Conservation (phyloP, 2,797 vertebrate genomes). For the Sebastes ruberrimus region DNA sequence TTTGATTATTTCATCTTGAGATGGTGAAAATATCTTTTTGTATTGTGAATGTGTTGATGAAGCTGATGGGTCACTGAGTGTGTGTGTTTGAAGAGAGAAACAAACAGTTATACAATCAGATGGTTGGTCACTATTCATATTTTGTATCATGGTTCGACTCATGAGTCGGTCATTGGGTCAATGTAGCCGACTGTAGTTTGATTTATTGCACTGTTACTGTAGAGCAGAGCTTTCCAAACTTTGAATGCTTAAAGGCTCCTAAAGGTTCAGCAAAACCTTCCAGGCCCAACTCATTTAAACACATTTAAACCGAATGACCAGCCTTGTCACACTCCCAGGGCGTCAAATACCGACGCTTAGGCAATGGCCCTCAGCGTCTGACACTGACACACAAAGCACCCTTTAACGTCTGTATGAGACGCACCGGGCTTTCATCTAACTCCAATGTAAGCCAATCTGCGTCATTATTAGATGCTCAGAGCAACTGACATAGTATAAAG, state of each 20-base stretch:
- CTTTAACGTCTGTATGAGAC: too few species aligned
- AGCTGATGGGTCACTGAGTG: background rate
- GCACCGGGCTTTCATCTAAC: fast-evolving
- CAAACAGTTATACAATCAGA: background rate
- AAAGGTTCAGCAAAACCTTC: too few species aligned
- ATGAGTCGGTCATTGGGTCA: background rate
- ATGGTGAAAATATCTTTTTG: background rate
- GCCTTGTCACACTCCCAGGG: fast-evolving
- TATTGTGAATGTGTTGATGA: background rate
- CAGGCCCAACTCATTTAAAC: too few species aligned
- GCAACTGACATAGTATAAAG: too few species aligned
- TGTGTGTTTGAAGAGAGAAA: background rate
- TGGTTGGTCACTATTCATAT: background rate
- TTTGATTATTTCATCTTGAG: background rate
- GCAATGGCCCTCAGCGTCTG: too few species aligned
- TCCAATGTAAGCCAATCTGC: too few species aligned
- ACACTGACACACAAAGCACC: too few species aligned
- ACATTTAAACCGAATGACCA: too few species aligned
- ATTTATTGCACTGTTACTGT: background rate
- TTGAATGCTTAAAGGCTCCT: background rate
- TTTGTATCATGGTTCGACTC: background rate
- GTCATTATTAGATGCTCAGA: too few species aligned
- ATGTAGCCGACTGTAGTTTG: background rate
- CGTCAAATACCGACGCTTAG: too few species aligned
- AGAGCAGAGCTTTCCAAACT: background rate